Percentiles rank a stretch among this genome's conserved stretches.
Conservation (phyloP, 2,113 vertebrate genomes). For the Rallus limicola region DNA sequence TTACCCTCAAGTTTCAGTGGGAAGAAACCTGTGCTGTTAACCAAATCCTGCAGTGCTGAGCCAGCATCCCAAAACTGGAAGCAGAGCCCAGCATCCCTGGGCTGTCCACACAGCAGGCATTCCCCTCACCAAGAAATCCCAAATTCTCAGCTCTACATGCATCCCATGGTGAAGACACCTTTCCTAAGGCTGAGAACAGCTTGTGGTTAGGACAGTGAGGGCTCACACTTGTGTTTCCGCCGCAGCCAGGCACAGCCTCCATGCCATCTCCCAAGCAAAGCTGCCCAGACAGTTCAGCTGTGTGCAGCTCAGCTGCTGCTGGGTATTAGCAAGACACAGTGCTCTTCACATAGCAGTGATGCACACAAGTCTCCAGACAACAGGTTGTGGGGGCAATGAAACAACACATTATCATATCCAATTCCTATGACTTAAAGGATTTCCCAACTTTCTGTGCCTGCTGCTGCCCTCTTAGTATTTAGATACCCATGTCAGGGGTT, state of each 20-base stretch:
- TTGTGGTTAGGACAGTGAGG: neutral
- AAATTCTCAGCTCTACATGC: neutral
- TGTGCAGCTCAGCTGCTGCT: constrained; percentile 21
- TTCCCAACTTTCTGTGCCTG: constrained; percentile 34
- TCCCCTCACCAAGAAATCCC: neutral
- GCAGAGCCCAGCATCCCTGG: neutral
- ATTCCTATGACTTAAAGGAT: constrained; percentile 30
- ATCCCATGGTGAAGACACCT: neutral
- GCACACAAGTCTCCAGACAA: neutral
- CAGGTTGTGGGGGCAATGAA: neutral
- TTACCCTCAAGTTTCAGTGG: neutral
- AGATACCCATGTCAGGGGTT: constrained; percentile 28
- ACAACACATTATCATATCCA: neutral
- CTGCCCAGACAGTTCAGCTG: constrained; percentile 20
- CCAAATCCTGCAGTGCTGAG: neutral
- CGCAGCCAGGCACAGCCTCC: neutral
- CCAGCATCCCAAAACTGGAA: neutral
- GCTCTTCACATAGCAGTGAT: neutral
- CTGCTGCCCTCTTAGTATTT: neutral
- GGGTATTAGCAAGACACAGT: neutral
- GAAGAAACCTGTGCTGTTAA: neutral
- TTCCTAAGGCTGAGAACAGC: neutral
- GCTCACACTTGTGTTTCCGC: neutral
- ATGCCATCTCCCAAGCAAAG: neutral
- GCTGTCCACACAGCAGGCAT: neutral